These are phyloP conservation scores for Stenotaenia linearis DNA, from an alignment of 2,888 invertebrate genomes.

Conservation along the genomic window DNA sequence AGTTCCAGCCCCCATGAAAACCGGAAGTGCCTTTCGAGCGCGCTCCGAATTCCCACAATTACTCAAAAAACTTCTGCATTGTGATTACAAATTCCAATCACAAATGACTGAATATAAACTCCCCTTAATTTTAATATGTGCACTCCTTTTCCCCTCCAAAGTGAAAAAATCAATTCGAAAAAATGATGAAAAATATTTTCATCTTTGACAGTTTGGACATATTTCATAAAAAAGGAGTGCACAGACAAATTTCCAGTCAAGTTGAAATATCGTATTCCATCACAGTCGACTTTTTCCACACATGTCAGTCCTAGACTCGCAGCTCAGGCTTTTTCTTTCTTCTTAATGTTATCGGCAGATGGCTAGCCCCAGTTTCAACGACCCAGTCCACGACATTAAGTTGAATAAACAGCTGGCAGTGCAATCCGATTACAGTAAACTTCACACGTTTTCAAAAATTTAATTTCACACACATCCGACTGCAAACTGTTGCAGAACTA, in stretches of 20 bases:
- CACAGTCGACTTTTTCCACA: conserved; percentile 7
- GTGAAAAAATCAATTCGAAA: neutral
- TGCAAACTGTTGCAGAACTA: conserved; percentile 17
- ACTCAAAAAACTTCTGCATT: too few species aligned
- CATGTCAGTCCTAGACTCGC: neutral
- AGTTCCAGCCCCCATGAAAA: too few species aligned
- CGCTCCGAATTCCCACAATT: too few species aligned
- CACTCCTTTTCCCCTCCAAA: neutral
- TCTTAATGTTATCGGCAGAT: conserved; percentile 26
- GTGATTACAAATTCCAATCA: too few species aligned
- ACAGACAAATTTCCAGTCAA: neutral
- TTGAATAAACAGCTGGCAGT: conserved; percentile 19
- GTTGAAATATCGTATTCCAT: conserved; percentile 19
- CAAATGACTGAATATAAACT: too few species aligned
- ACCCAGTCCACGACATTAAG: conserved; percentile 19
- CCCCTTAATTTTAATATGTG: too few species aligned
- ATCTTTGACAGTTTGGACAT: neutral
- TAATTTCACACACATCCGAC: conserved; percentile 14
- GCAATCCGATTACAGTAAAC: conserved; percentile 26
- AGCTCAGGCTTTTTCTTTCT: neutral
- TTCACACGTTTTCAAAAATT: conserved; percentile 26
- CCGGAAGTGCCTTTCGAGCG: too few species aligned
- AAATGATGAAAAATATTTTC: neutral
- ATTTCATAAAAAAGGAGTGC: neutral
- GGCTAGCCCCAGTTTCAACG: conserved; percentile 21